Evolutionary conservation across 1,140 invertebrate species (phyloP), one percentile per base, ranked within the genome.

Genomic region (Leptinotarsa texana): DNA sequence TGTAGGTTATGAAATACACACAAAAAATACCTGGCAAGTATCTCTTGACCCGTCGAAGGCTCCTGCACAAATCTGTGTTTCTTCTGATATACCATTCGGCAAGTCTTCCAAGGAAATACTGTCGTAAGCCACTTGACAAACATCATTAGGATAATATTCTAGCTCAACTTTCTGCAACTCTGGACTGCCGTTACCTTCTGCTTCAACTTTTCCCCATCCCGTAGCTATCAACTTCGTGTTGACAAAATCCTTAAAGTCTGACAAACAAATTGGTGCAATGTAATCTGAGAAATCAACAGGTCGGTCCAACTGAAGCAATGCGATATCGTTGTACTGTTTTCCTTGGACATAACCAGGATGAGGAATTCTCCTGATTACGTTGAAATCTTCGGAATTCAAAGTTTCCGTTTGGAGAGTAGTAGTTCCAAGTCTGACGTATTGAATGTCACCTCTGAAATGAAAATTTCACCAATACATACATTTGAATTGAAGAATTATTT

Each of bases 11-110:
- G 33, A 42, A 42, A 11, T 42, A 42, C 1, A n/a, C 61, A 62
- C 21, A 13, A 62, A 69, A 17, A 51, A 74, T 82, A 84, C 83
- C 66, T 84, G 84, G 77, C 87, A 88, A 3, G 87, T 87, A 72
- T 88, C 87, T 47, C 82, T 82, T 13, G 75, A 75, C 47, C 81
- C 78, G 1, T 67, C 78, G 18, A 73, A 61, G 13, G 83, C 87
- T 22, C 93, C 93, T 24, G 92, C 93, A 82, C 93, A 94, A 13
- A 94, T 79, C 79, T 89, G 88, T 74, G 85, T 88, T 0, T 83
- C 79, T 1, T 83, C 75, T 13, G 86, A 62, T 17, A 90, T 86
- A 8, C 79, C 79, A 69, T 74, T 47, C 6, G 75, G 75, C 18
- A 80, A 61, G n/a, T 80, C 74, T 3, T 74, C 61, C 57, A 63